These are phyloP conservation scores for Teleogryllus occipitalis DNA, from an alignment of 1,140 invertebrate genomes.

Conservation along the genomic window DNA sequence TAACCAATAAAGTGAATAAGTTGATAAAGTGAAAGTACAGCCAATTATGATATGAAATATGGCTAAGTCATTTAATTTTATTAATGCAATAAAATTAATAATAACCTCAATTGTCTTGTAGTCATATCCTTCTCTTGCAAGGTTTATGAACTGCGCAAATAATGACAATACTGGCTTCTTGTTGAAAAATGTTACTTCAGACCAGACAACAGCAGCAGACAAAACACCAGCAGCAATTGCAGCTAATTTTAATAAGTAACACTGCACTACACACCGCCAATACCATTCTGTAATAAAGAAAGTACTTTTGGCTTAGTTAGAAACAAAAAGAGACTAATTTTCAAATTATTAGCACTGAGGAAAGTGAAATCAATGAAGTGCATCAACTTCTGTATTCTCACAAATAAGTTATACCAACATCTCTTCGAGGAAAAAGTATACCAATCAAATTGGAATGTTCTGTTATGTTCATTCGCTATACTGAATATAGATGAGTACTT, in stretches of 20 bases:
- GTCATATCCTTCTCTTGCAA: conserved; percentile 73
- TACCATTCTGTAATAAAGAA: conserved; percentile 74
- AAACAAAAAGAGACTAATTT: no score
- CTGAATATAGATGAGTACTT: no score
- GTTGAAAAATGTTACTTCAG: conserved; percentile 96
- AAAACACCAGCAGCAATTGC: conserved; percentile 68
- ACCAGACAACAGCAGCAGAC: conserved; percentile 92
- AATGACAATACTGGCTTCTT: conserved; percentile 83
- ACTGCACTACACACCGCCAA: conserved; percentile 78
- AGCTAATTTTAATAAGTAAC: conserved; percentile 62
- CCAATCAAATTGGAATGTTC: no score
- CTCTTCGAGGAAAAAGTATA: no score
- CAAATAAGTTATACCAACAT: no score
- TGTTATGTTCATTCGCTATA: no score
- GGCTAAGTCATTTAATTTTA: neutral
- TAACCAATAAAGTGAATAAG: no score
- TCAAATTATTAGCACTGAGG: no score
- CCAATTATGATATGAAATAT: neutral
- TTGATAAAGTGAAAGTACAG: no score
- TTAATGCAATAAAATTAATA: neutral
- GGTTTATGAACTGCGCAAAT: conserved; percentile 85
- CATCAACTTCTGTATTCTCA: no score
- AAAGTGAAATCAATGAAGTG: no score
- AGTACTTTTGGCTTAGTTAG: neutral
- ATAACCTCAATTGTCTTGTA: conserved; percentile 90